Percentiles rank a stretch among this genome's conserved stretches.
Evolutionary conservation across 2,888 invertebrate genomes (phyloP).

Genomic region (Microplitis deprimator): DNA sequence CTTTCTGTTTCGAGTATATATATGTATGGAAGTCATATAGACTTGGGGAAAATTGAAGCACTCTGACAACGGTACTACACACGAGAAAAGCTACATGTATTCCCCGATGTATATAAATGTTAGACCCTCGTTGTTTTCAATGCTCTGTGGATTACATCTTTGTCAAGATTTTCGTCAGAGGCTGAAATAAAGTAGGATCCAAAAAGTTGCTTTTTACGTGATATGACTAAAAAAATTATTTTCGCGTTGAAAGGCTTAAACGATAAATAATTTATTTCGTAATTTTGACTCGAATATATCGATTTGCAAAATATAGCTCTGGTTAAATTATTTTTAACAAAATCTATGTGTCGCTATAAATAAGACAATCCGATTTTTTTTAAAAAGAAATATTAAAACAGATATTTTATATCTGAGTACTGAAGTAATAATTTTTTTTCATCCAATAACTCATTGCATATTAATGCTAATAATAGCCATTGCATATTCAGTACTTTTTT

Average conservation of each 20-base stretch:
- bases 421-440: no score
- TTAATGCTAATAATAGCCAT: no score
- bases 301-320: no score
- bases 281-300: no score
- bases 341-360: no score
- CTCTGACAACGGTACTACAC: conserved; percentile 7
- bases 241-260: neutral
- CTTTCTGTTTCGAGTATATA: conserved; percentile 1
- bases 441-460: no score
- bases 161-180: conserved; percentile 14
- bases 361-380: no score
- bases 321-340: no score
- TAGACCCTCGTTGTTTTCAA: conserved; percentile 15
- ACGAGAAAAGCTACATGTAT: conserved; percentile 7
- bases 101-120: conserved; percentile 1
- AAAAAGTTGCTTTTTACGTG: conserved; percentile 9
- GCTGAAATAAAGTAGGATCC: neutral
- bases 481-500: no score
- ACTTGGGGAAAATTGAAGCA: conserved; percentile 18
- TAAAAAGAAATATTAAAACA: no score
- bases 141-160: conserved; percentile 11
- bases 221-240: neutral
- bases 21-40: conserved; percentile 6
- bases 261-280: no score
- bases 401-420: no score